These are phyloP conservation scores for Drymonia ruficornis DNA, from an alignment of 2,888 invertebrate species.

Conservation along the genomic window DNA sequence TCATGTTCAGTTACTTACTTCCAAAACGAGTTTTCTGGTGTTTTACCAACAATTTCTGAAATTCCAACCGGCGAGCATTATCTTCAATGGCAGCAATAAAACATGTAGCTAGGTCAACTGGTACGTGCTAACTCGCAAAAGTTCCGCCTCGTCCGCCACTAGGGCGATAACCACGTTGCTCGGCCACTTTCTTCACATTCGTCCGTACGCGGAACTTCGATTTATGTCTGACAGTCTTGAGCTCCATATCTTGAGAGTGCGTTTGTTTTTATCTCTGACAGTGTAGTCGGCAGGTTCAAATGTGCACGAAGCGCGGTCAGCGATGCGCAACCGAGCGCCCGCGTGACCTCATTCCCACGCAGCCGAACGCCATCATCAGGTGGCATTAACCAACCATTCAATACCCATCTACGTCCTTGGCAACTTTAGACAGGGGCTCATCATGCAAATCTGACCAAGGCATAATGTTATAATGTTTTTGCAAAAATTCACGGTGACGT, in stretches of 20 bases:
- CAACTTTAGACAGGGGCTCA: conserved; percentile 36
- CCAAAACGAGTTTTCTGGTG: neutral
- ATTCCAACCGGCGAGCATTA: neutral
- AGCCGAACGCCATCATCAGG: conserved; percentile 47
- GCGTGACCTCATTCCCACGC: conserved; percentile 81
- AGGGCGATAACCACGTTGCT: conserved; percentile 20
- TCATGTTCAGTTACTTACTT: neutral
- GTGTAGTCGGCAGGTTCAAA: conserved; percentile 34
- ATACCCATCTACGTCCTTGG: conserved; percentile 57
- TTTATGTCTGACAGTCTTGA: conserved; percentile 7
- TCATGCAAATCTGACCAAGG: conserved; percentile 27
- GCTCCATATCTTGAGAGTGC: conserved; percentile 14
- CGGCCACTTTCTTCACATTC: conserved; percentile 36
- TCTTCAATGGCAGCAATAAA: conserved; percentile 14
- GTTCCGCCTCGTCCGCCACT: conserved; percentile 26
- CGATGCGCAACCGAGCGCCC: conserved; percentile 74
- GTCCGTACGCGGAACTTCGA: conserved; percentile 19
- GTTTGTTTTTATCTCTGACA: conserved; percentile 25
- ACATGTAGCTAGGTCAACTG: conserved; percentile 36
- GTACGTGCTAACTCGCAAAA: conserved; percentile 28
- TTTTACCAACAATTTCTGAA: neutral
- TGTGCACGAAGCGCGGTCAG: conserved; percentile 52
- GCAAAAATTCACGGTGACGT: conserved; percentile 11
- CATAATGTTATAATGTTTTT: conserved; percentile 12
- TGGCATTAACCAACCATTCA: conserved; percentile 51